Percentiles rank a stretch among this genome's conserved stretches.
Conservation (phyloP, 2,113 vertebrate species). For the Scalopus aquaticus region DNA sequence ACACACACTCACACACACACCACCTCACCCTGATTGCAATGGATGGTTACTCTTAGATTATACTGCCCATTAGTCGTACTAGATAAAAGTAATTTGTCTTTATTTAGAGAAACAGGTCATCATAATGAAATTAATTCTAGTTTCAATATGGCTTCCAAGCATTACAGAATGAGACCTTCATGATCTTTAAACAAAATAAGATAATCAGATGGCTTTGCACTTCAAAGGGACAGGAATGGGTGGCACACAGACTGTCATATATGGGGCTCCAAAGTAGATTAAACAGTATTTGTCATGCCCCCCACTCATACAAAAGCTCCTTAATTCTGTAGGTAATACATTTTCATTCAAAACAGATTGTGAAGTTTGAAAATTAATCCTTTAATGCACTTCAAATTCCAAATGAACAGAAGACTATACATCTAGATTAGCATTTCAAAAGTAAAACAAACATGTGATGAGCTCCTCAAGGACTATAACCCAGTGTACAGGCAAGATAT, state of each 20-base stretch:
- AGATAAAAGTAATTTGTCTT: conserved; percentile 48
- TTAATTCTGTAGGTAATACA: background rate
- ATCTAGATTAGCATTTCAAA: conserved; percentile 52
- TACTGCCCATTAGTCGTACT: background rate
- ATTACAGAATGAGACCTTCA: background rate
- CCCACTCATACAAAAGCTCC: background rate
- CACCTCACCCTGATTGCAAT: background rate
- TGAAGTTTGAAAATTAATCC: background rate
- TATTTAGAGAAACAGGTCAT: conserved; percentile 49
- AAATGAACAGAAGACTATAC: background rate
- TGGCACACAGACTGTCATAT: background rate
- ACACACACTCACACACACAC: background rate
- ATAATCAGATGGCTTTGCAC: conserved; percentile 18
- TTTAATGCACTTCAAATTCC: background rate
- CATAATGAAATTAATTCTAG: conserved; percentile 41
- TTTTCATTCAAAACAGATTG: background rate
- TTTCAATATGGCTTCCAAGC: background rate
- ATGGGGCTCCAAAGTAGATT: background rate
- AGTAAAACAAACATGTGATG: background rate
- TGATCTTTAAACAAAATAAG: conserved; percentile 22
- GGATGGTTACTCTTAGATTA: background rate
- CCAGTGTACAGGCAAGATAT: fast-evolving
- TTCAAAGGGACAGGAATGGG: conserved; percentile 8
- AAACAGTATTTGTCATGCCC: background rate
- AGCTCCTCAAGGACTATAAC: background rate